A percentile compares a stretch with the other conserved stretches of the same genome.
Conservation (phyloP, 2,797 vertebrate species). For the Apogon hyalosoma region DNA sequence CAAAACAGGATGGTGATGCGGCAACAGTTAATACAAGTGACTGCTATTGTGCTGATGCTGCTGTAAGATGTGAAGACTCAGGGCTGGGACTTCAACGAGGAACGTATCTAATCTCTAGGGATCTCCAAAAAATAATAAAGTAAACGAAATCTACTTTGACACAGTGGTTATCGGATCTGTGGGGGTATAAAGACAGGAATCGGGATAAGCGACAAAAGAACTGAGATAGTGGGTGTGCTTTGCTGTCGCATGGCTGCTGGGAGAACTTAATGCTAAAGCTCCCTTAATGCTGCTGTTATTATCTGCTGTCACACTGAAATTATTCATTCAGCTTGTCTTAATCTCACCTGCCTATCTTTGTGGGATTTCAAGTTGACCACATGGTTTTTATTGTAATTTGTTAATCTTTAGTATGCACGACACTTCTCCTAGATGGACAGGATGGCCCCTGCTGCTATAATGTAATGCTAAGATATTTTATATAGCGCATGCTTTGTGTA, state of each 20-base stretch:
- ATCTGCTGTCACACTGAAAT: constrained; percentile 15
- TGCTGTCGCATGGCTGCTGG: constrained; percentile 23
- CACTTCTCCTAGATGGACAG: too few species aligned
- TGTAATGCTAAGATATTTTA: too few species aligned
- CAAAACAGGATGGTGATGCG: constrained; percentile 37
- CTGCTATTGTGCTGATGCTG: constrained; percentile 16
- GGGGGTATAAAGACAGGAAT: constrained; percentile 45
- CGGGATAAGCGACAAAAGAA: constrained; percentile 44
- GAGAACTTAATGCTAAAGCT: constrained; percentile 30
- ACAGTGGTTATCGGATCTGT: constrained; percentile 65
- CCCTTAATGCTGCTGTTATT: constrained; percentile 19
- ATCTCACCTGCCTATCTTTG: not conserved
- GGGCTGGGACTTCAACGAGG: constrained; percentile 28
- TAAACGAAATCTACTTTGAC: constrained; percentile 56
- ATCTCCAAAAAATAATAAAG: constrained; percentile 48
- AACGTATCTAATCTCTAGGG: constrained; percentile 40
- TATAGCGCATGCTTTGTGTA: too few species aligned
- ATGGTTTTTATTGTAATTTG: not conserved
- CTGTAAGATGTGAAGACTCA: constrained; percentile 33
- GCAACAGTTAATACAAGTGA: constrained; percentile 24
- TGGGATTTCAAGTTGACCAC: not conserved
- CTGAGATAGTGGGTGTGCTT: constrained; percentile 51
- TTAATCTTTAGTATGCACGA: too few species aligned
- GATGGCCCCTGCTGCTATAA: too few species aligned
- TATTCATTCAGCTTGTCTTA: constrained; percentile 22